A percentile compares a stretch with the other conserved stretches of the same genome.
Evolutionary conservation across 2,888 invertebrate species (phyloP).

Genomic region (Drosophila vallismaia): DNA sequence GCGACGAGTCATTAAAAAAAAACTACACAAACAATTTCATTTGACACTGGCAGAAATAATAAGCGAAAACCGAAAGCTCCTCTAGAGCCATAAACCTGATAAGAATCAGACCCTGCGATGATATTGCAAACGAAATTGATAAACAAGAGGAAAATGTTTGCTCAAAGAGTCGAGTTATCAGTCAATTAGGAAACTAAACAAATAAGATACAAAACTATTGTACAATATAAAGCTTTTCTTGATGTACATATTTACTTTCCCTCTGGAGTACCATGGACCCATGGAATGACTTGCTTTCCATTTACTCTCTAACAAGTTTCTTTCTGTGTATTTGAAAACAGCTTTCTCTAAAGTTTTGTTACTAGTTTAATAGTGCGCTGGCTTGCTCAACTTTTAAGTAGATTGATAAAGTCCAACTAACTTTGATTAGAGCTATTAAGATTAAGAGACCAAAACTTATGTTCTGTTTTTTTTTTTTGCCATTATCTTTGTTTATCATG

Average conservation of each 20-base stretch:
- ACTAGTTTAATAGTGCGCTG: too few relatives aligned
- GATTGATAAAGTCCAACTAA: too few relatives aligned
- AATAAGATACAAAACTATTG: not conserved
- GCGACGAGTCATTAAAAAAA: slow-evolving; percentile 4
- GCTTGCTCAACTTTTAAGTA: too few relatives aligned
- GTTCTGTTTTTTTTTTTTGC: too few relatives aligned
- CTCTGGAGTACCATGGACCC: not conserved
- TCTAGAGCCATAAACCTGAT: slow-evolving; percentile 14
- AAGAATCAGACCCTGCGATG: slow-evolving; percentile 20
- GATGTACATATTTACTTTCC: not conserved
- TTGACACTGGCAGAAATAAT: not conserved
- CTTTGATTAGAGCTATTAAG: too few relatives aligned
- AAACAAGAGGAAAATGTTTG: slow-evolving; percentile 1
- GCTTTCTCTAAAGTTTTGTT: slow-evolving; percentile 20
- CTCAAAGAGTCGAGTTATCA: not conserved
- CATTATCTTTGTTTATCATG: too few relatives aligned
- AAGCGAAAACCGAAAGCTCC: not conserved
- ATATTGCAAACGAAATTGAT: slow-evolving; percentile 16
- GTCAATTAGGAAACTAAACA: not conserved
- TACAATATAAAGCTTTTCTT: not conserved
- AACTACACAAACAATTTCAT: not conserved
- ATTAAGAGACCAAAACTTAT: too few relatives aligned
- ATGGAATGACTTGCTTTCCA: not conserved
- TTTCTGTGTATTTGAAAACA: slow-evolving; percentile 6
- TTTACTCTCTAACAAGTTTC: not conserved